phyloP scores from a whole-genome alignment of 2,888 invertebrate species.

The Phyto melanocephala region DNA sequence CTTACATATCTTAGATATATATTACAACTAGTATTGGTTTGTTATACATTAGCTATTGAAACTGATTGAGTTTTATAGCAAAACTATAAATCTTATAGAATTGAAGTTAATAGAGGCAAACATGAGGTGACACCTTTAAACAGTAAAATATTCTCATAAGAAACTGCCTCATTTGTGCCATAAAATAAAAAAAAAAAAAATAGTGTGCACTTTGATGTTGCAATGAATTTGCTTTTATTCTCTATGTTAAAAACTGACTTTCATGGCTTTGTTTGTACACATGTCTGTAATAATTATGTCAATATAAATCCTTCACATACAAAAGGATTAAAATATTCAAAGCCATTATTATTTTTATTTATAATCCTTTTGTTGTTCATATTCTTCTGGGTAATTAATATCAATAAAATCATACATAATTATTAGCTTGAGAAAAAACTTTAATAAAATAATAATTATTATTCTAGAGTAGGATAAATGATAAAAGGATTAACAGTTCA shows the following conservation, averaged over 20 bases:
- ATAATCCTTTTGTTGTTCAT: constrained; percentile 24
- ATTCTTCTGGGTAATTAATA: not conserved
- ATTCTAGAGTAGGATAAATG: not conserved
- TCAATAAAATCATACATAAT: constrained; percentile 1
- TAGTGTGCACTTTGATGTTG: too few relatives aligned
- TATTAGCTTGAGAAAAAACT: not conserved
- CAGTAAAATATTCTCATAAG: not conserved
- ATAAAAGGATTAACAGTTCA: not conserved
- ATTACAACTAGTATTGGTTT: not conserved
- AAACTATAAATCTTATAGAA: constrained; percentile 29
- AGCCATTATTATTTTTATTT: not conserved
- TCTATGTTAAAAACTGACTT: not conserved
- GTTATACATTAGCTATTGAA: constrained; percentile 2
- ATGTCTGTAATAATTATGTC: too few relatives aligned
- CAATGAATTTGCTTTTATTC: too few relatives aligned
- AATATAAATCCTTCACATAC: not conserved
- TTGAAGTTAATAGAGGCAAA: not conserved
- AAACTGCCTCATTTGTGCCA: too few relatives aligned
- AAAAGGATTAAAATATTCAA: not conserved
- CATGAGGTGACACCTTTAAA: not conserved
- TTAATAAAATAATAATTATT: not conserved
- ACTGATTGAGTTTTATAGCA: constrained; percentile 27
- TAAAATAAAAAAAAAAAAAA: too few relatives aligned
- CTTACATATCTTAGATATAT: not conserved
- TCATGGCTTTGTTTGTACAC: too few relatives aligned